These are phyloP conservation scores for Rhea pennata DNA, from an alignment of 2,113 vertebrate genomes.

Conservation along the genomic window DNA sequence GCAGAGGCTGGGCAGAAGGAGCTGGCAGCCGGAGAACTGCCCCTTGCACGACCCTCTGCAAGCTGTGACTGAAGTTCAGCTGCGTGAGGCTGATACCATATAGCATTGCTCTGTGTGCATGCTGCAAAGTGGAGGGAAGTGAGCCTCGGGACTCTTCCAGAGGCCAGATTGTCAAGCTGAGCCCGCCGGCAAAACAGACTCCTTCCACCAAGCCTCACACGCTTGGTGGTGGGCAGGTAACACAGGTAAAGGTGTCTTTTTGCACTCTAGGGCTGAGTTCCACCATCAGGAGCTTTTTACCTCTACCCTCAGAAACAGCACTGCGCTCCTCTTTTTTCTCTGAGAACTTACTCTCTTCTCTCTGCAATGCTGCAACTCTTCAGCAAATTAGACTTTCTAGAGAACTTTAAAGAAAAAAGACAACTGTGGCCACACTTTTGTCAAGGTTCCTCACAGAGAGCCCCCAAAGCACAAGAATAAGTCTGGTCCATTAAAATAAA, in stretches of 20 bases:
- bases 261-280: not conserved
- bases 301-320: not conserved
- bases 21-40: not conserved
- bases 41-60: not conserved
- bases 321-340: conserved; percentile 19
- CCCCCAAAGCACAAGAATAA: conserved; percentile 21
- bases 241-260: not conserved
- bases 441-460: not conserved
- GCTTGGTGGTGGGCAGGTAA: not conserved
- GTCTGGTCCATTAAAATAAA: conserved; percentile 18
- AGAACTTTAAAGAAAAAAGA: not conserved
- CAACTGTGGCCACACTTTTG: conserved; percentile 27
- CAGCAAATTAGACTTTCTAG: not conserved
- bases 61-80: not conserved
- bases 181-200: not conserved
- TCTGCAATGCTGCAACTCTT: not conserved
- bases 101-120: not conserved
- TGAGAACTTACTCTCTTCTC: not conserved
- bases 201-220: not conserved
- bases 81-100: not conserved
- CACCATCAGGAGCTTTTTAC: not conserved
- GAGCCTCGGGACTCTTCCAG: not conserved
- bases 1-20: not conserved
- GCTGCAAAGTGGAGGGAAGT: not conserved
- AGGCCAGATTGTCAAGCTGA: not conserved